Conservation (phyloP, 2,113 vertebrate species). For the Trogon melanurus region DNA sequence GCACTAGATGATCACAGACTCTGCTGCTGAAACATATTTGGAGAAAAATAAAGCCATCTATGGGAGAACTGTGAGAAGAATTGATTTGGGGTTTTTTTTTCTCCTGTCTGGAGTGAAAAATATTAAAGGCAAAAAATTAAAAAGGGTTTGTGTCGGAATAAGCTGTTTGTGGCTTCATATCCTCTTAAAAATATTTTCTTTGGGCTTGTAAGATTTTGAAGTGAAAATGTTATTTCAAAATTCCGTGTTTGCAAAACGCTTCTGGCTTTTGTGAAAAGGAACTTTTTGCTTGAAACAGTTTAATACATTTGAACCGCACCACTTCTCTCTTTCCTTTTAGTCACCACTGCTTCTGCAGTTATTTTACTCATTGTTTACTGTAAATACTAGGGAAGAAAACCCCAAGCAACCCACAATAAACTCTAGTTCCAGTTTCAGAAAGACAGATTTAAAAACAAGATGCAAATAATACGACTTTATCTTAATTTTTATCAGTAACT, state of each 20-base stretch:
- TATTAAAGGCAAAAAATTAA: background rate
- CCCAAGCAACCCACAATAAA: background rate
- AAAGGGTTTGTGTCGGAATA: background rate
- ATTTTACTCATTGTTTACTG: background rate
- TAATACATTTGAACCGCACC: background rate
- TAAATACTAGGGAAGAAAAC: background rate
- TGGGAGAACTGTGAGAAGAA: background rate
- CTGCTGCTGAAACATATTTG: background rate
- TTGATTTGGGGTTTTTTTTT: background rate
- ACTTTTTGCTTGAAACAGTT: background rate
- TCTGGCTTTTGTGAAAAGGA: background rate
- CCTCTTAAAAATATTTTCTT: background rate
- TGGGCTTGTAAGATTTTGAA: background rate
- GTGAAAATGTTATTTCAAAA: background rate
- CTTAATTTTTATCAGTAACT: background rate
- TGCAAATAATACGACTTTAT: background rate
- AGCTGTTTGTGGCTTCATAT: background rate
- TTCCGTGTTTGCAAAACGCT: background rate
- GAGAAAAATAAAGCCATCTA: conserved; percentile 16
- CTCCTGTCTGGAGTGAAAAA: background rate
- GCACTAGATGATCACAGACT: conserved; percentile 18
- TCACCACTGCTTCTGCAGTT: background rate
- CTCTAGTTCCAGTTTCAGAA: background rate
- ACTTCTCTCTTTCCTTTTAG: background rate
- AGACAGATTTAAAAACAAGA: background rate